A percentile compares a stretch with the other conserved stretches of the same genome.
Conservation (phyloP, 2,113 vertebrate genomes). For the Heliornis fulica region DNA sequence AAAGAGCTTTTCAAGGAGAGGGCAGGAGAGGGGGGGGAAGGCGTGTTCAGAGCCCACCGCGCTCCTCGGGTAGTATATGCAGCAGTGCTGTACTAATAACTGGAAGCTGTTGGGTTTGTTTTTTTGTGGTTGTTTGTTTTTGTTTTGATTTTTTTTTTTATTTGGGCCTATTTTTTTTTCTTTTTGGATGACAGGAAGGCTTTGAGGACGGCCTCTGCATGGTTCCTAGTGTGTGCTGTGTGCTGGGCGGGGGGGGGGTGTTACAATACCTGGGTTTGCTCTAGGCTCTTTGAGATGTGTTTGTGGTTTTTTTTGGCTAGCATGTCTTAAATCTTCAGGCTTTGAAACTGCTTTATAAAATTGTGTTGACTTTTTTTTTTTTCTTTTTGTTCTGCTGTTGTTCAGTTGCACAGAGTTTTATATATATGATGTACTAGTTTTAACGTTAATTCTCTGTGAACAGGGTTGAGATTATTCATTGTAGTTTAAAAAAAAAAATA, state of each 20-base stretch:
- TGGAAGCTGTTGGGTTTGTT: conserved; percentile 63
- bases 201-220: conserved; percentile 18
- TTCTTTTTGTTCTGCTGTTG: conserved; percentile 45
- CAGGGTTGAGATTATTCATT: conserved; percentile 36
- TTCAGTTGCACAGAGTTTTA: conserved; percentile 60
- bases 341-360: conserved; percentile 49
- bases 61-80: background rate
- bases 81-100: conserved; percentile 66
- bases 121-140: no score
- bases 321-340: conserved; percentile 51
- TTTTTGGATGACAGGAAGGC: background rate
- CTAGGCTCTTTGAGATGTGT: conserved; percentile 4
- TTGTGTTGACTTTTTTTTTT: background rate
- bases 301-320: background rate
- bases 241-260: background rate
- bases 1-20: background rate
- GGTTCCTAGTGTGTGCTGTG: conserved; percentile 33
- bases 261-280: conserved; percentile 6
- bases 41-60: background rate
- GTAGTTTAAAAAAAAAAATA: background rate
- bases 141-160: background rate
- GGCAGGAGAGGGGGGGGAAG: background rate
- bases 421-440: conserved; percentile 5
- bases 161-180: accelerated
- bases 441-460: conserved; percentile 31